Base-by-base conservation (phyloP, 1,140 invertebrate species). In the Eumaeus atala region DNA sequence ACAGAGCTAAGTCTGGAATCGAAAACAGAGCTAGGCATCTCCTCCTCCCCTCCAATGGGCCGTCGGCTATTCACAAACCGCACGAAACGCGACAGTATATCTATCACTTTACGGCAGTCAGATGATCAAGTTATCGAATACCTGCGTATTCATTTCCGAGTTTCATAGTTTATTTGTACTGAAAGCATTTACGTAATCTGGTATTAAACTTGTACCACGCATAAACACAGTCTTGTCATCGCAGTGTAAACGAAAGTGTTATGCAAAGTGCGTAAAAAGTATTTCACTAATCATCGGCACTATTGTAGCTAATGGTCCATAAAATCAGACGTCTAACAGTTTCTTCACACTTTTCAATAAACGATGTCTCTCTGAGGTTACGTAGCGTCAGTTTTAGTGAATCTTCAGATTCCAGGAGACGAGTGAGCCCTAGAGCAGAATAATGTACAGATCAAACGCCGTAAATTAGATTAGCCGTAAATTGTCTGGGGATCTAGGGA, bases 221-320 rank as follows among this genome's bases (percentile, higher is more conserved):
- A 48, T 3, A 54, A 28, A 52, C 51, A 51, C 61, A 28, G 21
- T 28, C 61, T 60, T 64, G 59, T 58, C 49, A 59, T 51, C 54
- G 58, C 51, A 59, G 59, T 61, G 63, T 52, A 64, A 64, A 67
- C 57, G 65, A 67, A 67, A 67, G 62, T 61, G 59, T 64, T 64
- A 58, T 61, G 59, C 57, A 59, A 64, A 64, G 52, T 59, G 48
- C 48, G 51, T 66, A 66, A 62, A 66, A 62, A 66, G 40, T 64
- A 42, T 50, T 40, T 57, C 17, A 58, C 54, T 51, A 44, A 35
- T 53, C 44, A 58, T 53, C 56, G 48, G 35, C 34, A 36, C 47
- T 42, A 14, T 38, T 33, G 37, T 14, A 21, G 18, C 33, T 58
- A 59, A 66, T 62, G 60, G 51, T 53, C 60, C 60, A 56, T 62